Percentiles rank a stretch among this genome's conserved stretches.
Evolutionary conservation across 2,888 invertebrate genomes (phyloP).

Genomic region (Bombylius major): DNA sequence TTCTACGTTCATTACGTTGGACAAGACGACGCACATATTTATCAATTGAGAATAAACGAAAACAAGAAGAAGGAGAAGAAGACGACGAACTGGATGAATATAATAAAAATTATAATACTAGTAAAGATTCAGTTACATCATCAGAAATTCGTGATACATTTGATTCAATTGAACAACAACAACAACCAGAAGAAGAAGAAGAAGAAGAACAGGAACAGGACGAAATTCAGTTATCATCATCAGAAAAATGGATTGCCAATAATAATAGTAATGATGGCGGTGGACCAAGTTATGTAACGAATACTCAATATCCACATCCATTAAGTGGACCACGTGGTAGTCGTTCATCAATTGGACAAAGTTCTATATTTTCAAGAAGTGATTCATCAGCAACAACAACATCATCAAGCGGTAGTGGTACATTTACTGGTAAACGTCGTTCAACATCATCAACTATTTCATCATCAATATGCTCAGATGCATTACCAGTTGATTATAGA

Average conservation of each 20-base stretch:
- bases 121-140: too few species aligned
- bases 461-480: conserved; percentile 34
- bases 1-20: conserved; percentile 37
- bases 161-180: conserved; percentile 9
- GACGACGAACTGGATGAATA: not conserved
- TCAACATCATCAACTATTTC: conserved; percentile 35
- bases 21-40: conserved; percentile 20
- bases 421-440: conserved; percentile 33
- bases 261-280: not conserved
- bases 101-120: not conserved
- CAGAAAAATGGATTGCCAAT: not conserved
- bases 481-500: conserved; percentile 30
- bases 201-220: conserved; percentile 1
- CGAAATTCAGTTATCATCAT: not conserved
- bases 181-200: not conserved
- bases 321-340: conserved; percentile 23
- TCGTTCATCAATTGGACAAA: conserved; percentile 26
- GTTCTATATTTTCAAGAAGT: conserved; percentile 29
- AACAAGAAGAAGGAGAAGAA: not conserved
- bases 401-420: conserved; percentile 30
- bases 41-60: not conserved
- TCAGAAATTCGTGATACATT: too few species aligned
- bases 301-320: not conserved
- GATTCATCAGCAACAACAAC: conserved; percentile 36
- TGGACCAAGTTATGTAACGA: not conserved